Conservation (phyloP, 35 echinoderm and acorn worm genomes). For the Ophioderma brevispina region DNA sequence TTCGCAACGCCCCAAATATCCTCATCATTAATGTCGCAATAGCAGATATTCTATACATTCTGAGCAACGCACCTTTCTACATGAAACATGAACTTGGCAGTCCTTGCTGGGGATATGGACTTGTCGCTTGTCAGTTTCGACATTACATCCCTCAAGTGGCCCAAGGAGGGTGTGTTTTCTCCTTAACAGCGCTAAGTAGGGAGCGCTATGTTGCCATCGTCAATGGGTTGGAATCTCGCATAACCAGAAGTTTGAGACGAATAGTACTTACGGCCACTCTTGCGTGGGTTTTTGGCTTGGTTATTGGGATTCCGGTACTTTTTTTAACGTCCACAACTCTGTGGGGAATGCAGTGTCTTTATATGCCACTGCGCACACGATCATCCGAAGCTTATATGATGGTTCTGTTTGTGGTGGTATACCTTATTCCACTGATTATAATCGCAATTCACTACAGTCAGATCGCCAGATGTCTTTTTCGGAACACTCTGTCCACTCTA, state of each 20-base stretch:
- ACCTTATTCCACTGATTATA: conserved; percentile 44
- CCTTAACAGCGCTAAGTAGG: conserved; percentile 53
- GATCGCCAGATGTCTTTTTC: conserved; percentile 67
- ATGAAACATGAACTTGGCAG: background rate
- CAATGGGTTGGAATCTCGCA: background rate
- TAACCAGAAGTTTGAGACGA: background rate
- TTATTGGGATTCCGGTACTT: conserved; percentile 22
- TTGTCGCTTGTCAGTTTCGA: background rate
- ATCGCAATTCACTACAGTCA: conserved; percentile 61
- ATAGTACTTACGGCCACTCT: background rate
- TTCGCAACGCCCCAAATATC: background rate
- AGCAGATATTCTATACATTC: background rate
- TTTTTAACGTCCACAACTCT: conserved; percentile 23
- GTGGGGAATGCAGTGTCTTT: conserved; percentile 16
- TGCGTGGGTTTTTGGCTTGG: conserved; percentile 20
- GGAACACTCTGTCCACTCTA: conserved; percentile 45
- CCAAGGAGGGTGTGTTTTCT: conserved; percentile 75
- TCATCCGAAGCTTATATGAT: conserved; percentile 56
- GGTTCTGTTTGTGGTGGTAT: conserved; percentile 22
- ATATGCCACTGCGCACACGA: conserved; percentile 8
- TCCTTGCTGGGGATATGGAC: background rate
- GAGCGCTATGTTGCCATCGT: conserved; percentile 75
- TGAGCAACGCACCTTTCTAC: background rate
- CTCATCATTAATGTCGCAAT: background rate
- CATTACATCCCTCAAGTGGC: conserved; percentile 20